Base-by-base conservation (phyloP, 2,888 invertebrate species). In the Ectemnius cavifrons region DNA sequence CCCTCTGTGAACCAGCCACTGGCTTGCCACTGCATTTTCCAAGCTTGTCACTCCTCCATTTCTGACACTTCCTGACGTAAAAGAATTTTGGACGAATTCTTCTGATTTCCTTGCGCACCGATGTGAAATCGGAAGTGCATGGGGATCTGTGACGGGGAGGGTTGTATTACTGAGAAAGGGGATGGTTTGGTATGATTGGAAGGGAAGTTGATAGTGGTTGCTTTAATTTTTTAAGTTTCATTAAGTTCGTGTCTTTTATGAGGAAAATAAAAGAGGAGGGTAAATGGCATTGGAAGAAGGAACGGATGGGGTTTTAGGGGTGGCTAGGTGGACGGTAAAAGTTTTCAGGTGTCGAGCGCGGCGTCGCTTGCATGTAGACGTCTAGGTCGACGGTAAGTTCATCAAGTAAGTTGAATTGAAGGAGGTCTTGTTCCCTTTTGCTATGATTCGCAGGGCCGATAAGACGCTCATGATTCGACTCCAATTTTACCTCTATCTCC, bases 321-420 rank as follows among this genome's bases (percentile, higher is more conserved):
- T 52, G 52, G 52, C 69, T 63, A 69, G 71, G 74, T 65, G 79
- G 72, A 57, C 65, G 61, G 13, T 20, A 72, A 75, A 79, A 83
- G 79, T 77, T 83, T 74, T 8, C 77, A 83, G 82, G 82, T 81
- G 79, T 83, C 84, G 83, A 75, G 64, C 61, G 61, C 76, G 58
- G 69, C 69, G 72, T 75, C 73, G 82, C n/a, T 64, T 65, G 83
- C 83, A 81, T 75, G 79, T 81, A 61, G 81, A 68, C 79, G 63
- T 62, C 71, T 65, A 65, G 56, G 52, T 70, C 67, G 72, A 66
- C 63, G 63, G 67, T 61, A 73, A 79, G 80, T 86, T 87, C 86
- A 86, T 88, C 86, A 84, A 85, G 78, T 76, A 87, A 88, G 86
- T 88, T 87, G 85, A 82, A 88, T 87, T 86, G 87, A 83, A 85